Evolutionary conservation across 2,113 vertebrate genomes (phyloP).

Genomic region (Vidua macroura): DNA sequence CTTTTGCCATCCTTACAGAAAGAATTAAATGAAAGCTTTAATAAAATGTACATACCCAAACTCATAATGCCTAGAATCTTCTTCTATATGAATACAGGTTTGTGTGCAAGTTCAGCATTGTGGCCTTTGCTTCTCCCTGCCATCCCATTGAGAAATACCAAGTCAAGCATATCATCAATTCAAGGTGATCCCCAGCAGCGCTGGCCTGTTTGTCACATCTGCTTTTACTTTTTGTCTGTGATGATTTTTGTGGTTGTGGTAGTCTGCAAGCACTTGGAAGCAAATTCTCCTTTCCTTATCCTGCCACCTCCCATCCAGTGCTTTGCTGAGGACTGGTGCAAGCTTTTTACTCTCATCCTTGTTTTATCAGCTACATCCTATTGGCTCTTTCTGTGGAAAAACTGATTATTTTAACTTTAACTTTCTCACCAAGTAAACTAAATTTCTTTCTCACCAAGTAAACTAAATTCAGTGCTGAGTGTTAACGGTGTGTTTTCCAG

Average conservation of each 20-base stretch:
- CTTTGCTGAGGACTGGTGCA: neutral
- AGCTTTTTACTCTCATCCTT: neutral
- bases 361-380: neutral
- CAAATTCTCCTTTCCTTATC: neutral
- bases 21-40: neutral
- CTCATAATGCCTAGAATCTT: neutral
- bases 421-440: too few species aligned
- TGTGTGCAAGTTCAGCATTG: neutral
- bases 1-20: neutral
- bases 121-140: too few species aligned
- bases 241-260: neutral
- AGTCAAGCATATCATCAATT: neutral
- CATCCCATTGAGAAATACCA: neutral
- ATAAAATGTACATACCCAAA: neutral
- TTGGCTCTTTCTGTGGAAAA: too few species aligned
- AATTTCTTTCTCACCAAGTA: too few species aligned
- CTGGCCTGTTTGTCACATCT: neutral
- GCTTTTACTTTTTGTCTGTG: neutral
- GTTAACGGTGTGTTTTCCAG: too few species aligned
- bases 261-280: neutral
- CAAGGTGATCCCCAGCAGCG: neutral
- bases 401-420: too few species aligned
- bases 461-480: too few species aligned
- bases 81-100: neutral
- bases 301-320: neutral